Percentiles rank a stretch among this genome's conserved stretches.
Evolutionary conservation across 2,888 invertebrate species (phyloP).

Genomic region (Epistrophella euchroma): DNA sequence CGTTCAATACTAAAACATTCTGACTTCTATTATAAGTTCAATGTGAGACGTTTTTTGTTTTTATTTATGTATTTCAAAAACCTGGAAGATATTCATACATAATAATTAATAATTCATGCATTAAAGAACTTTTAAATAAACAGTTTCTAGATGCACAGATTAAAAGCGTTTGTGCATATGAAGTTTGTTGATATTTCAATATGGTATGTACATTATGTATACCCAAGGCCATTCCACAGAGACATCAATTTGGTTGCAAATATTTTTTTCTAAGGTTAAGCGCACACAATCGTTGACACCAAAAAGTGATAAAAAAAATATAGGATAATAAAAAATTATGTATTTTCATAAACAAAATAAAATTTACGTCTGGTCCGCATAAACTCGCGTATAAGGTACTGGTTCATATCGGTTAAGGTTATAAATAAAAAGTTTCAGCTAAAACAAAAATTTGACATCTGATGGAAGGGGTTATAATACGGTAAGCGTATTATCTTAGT

Average conservation of each 20-base stretch:
- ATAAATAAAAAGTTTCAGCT: too few species aligned
- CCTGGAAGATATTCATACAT: too few species aligned
- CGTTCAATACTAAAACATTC: too few species aligned
- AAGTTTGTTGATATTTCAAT: background rate
- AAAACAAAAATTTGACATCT: too few species aligned
- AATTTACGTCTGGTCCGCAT: background rate
- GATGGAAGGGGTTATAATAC: too few species aligned
- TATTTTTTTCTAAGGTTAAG: background rate
- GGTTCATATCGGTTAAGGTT: background rate
- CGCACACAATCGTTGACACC: background rate
- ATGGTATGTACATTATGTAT: background rate
- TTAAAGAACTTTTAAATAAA: constrained; percentile 43
- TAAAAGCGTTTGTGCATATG: constrained; percentile 27
- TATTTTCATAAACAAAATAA: background rate
- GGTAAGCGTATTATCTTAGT: too few species aligned
- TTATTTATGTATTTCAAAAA: too few species aligned
- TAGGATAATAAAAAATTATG: background rate
- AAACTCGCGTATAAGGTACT: background rate
- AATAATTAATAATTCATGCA: constrained; percentile 46
- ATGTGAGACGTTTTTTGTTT: too few species aligned
- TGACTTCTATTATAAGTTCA: too few species aligned
- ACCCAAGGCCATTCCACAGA: background rate
- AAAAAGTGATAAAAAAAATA: too few species aligned
- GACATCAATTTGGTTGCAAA: background rate
- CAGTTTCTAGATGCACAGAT: constrained; percentile 34